Conservation (phyloP, 2,888 invertebrate species). For the Antheraea yamamai region DNA sequence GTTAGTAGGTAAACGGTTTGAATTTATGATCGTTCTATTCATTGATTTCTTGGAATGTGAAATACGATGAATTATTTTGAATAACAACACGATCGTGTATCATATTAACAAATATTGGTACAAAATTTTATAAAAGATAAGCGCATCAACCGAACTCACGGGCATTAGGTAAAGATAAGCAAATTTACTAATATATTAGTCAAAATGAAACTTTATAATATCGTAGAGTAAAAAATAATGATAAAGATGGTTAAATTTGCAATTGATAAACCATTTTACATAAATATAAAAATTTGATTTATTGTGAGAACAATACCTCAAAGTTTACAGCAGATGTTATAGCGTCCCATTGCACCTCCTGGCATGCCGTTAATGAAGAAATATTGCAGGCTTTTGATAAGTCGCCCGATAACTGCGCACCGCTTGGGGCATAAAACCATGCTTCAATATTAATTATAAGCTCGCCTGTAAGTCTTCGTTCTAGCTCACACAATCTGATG, state of each 20-base stretch:
- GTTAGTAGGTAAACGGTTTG: constrained; percentile 27
- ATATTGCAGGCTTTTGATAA: constrained; percentile 74
- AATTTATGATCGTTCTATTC: constrained; percentile 23
- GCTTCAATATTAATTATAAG: constrained; percentile 66
- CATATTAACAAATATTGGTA: constrained; percentile 21
- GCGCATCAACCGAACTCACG: neutral
- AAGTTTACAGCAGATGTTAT: constrained; percentile 54
- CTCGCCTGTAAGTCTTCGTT: constrained; percentile 37
- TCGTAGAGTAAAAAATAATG: neutral
- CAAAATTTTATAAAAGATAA: constrained; percentile 20
- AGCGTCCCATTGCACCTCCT: constrained; percentile 54
- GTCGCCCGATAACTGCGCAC: constrained; percentile 61
- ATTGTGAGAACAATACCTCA: constrained; percentile 28
- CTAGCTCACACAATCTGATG: constrained; percentile 40
- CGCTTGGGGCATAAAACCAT: constrained; percentile 51
- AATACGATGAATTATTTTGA: constrained; percentile 29
- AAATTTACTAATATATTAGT: neutral
- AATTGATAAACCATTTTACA: neutral
- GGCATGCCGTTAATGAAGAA: constrained; percentile 77
- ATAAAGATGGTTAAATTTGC: neutral
- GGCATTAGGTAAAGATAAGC: neutral
- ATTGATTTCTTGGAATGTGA: constrained; percentile 29
- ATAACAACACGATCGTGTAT: constrained; percentile 25
- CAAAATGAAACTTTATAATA: neutral
- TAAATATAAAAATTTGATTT: constrained; percentile 11